Evolutionary conservation across 1,140 invertebrate genomes (phyloP).

Genomic region (Tetragnatha versicolor): DNA sequence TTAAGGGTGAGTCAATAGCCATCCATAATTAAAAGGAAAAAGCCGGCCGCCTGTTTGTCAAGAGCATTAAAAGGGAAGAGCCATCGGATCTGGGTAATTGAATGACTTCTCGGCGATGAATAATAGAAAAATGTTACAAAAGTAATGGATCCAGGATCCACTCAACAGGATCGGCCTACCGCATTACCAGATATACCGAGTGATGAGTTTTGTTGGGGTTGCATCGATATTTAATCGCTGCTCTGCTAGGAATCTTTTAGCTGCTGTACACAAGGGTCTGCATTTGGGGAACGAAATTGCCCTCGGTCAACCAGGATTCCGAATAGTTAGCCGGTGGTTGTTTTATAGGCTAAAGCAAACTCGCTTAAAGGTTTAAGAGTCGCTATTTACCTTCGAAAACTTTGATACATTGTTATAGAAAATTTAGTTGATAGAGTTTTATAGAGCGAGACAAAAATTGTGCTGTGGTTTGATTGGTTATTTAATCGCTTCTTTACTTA

Average conservation of each 20-base stretch:
- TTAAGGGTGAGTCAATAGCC: constrained; percentile 46
- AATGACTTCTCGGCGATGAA: constrained; percentile 46
- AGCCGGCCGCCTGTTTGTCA: constrained; percentile 38
- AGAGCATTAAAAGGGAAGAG: constrained; percentile 40
- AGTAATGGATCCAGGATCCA: constrained; percentile 37
- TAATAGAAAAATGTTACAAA: constrained; percentile 50
- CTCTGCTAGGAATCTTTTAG: background rate
- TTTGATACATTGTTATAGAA: too few relatives aligned
- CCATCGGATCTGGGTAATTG: constrained; percentile 44
- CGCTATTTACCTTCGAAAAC: too few relatives aligned
- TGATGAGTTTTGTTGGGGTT: constrained; percentile 15
- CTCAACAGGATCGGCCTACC: background rate
- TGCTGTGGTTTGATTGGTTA: too few relatives aligned
- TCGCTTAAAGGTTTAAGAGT: too few relatives aligned
- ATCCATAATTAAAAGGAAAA: constrained; percentile 50
- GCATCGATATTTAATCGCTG: constrained; percentile 42
- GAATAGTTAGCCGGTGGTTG: too few relatives aligned
- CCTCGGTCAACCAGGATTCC: too few relatives aligned
- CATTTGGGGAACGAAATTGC: too few relatives aligned
- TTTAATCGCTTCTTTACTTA: too few relatives aligned
- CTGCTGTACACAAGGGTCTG: constrained; percentile 43
- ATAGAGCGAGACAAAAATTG: too few relatives aligned
- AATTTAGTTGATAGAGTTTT: too few relatives aligned
- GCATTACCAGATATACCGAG: background rate
- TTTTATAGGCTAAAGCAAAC: too few relatives aligned